Conservation (phyloP, 1,140 invertebrate species). For the Anastatus disparis region DNA sequence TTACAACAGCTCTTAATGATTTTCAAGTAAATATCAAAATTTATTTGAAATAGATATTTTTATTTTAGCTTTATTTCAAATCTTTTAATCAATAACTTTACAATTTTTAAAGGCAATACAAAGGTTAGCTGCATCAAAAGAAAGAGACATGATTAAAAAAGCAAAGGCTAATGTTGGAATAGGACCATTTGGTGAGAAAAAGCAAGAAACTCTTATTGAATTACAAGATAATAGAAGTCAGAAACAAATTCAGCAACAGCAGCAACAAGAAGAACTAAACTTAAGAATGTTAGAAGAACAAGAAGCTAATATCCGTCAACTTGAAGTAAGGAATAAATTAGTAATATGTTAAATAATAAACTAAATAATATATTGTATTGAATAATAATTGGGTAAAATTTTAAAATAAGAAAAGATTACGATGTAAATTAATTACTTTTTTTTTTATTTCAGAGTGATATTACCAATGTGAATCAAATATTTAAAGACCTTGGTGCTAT, state of each 20-base stretch:
- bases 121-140: constrained; percentile 83
- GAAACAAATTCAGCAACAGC: constrained; percentile 75
- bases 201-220: constrained; percentile 74
- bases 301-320: constrained; percentile 87
- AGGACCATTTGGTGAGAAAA: constrained; percentile 67
- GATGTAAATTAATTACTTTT: too few relatives aligned
- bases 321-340: constrained; percentile 76
- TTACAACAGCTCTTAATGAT: constrained; percentile 89
- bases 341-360: background rate
- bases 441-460: constrained; percentile 81
- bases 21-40: constrained; percentile 74
- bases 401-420: too few relatives aligned
- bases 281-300: constrained; percentile 87
- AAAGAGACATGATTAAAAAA: constrained; percentile 82
- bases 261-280: constrained; percentile 87
- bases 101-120: constrained; percentile 71
- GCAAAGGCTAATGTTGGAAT: constrained; percentile 70
- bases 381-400: too few relatives aligned
- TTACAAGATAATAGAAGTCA: constrained; percentile 71
- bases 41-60: background rate
- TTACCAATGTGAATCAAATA: constrained; percentile 96
- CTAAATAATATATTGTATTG: constrained; percentile 7
- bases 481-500: constrained; percentile 97
- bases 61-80: background rate
- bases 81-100: background rate